phyloP scores from a whole-genome alignment of 2,888 invertebrate species.

The Melanchra persicariae region DNA sequence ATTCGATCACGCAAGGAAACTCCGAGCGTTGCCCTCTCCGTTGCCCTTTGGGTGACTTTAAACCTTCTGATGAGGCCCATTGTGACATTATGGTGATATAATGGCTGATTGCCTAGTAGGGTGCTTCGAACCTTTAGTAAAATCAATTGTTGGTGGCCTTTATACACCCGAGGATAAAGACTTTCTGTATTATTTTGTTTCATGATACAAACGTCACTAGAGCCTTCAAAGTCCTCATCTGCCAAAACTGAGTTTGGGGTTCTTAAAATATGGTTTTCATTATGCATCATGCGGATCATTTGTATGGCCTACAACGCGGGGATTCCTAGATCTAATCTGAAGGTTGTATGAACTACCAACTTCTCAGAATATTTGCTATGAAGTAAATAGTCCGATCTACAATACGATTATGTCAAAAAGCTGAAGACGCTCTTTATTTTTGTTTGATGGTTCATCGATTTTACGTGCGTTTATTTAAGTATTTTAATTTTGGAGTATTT shows the following conservation, averaged over 20 bases:
- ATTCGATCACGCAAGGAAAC: no score
- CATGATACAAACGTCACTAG: neutral
- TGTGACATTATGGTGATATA: no score
- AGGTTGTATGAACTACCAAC: neutral
- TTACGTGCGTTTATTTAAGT: constrained; percentile 18
- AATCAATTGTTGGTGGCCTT: no score
- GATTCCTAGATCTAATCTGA: constrained; percentile 15
- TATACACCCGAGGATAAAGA: no score
- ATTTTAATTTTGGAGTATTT: constrained; percentile 2
- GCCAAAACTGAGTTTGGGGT: no score
- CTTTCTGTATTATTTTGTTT: no score
- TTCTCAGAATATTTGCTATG: constrained; percentile 20
- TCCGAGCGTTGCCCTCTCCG: no score
- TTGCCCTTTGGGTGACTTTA: no score
- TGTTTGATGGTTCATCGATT: constrained; percentile 20
- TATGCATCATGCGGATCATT: neutral
- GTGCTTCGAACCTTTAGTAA: no score
- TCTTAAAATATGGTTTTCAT: neutral
- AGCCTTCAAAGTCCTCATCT: neutral
- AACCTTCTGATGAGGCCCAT: no score
- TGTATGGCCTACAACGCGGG: constrained; percentile 27
- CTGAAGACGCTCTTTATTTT: constrained; percentile 8
- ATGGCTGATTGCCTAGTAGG: no score
- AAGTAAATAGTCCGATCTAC: constrained; percentile 19
- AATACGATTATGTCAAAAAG: constrained; percentile 2